Conservation (phyloP, 2,797 vertebrate genomes). For the Neosalanx taihuensis region DNA sequence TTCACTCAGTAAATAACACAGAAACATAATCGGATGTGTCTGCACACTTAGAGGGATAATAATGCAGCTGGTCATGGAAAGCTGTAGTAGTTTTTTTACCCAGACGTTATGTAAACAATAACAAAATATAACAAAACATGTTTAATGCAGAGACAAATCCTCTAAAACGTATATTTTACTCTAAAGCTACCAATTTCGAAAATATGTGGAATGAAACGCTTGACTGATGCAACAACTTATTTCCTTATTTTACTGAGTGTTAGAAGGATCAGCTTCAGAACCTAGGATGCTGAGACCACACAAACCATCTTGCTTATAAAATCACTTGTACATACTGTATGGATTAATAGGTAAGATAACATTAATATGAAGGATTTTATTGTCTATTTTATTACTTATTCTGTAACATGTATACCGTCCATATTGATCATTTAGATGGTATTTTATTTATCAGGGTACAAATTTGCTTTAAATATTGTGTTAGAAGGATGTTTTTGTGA, state of each 20-base stretch:
- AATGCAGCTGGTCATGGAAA: background rate
- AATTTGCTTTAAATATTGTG: background rate
- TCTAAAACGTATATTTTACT: no score
- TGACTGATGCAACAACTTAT: no score
- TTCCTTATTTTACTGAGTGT: no score
- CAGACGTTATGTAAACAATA: conserved; percentile 31
- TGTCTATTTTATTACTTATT: background rate
- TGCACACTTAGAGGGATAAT: background rate
- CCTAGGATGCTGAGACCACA: no score
- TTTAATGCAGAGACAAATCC: no score
- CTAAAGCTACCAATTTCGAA: no score
- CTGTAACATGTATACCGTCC: background rate
- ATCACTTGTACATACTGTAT: no score
- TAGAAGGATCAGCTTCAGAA: no score
- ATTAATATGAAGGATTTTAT: conserved; percentile 1
- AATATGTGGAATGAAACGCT: no score
- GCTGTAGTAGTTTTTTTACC: conserved; percentile 14
- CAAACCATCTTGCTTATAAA: no score
- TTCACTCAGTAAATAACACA: background rate
- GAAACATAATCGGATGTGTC: background rate
- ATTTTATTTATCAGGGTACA: background rate
- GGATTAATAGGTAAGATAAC: background rate
- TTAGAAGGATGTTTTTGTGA: no score
- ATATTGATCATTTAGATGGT: background rate
- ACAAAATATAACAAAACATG: no score